phyloP scores from a whole-genome alignment of 92 coral and sea anemone genomes.

The Phenganax subtilis region DNA sequence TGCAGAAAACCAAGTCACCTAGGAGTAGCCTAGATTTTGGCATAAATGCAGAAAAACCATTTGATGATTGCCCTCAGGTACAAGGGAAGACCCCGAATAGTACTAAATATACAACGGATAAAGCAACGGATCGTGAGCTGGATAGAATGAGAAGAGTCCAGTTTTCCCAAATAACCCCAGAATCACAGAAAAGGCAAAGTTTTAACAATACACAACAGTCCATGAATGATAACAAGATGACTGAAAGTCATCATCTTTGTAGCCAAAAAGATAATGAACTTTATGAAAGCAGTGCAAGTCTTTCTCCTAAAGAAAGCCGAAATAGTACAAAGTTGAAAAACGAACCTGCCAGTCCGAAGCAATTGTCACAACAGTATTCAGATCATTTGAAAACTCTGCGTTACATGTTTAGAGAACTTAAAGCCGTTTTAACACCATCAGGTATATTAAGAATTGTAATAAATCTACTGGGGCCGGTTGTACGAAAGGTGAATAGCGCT shows the following conservation, averaged over 20 bases:
- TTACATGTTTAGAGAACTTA: slow-evolving; percentile 75
- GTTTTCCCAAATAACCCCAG: not conserved
- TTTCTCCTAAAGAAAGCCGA: not conserved
- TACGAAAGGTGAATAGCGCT: no score
- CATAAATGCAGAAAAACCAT: slow-evolving; percentile 32
- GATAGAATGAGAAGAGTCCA: slow-evolving; percentile 19
- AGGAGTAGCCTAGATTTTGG: slow-evolving; percentile 26
- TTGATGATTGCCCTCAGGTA: slow-evolving; percentile 7
- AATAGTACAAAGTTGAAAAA: no score
- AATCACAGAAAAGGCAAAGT: not conserved
- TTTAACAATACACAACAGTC: not conserved
- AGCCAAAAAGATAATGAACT: not conserved
- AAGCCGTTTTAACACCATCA: slow-evolving; percentile 66
- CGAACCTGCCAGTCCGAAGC: not conserved
- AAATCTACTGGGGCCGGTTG: not conserved
- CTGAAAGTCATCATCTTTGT: not conserved
- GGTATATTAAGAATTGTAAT: slow-evolving; percentile 42
- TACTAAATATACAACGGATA: not conserved
- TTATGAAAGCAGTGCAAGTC: not conserved
- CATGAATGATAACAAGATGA: not conserved
- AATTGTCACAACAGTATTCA: slow-evolving; percentile 43
- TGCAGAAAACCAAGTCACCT: not conserved
- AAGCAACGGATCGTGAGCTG: not conserved
- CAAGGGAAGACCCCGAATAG: not conserved
- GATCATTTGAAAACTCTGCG: slow-evolving; percentile 66